Conservation (phyloP, 2,797 vertebrate species). For the Artibeus jamaicensis region DNA sequence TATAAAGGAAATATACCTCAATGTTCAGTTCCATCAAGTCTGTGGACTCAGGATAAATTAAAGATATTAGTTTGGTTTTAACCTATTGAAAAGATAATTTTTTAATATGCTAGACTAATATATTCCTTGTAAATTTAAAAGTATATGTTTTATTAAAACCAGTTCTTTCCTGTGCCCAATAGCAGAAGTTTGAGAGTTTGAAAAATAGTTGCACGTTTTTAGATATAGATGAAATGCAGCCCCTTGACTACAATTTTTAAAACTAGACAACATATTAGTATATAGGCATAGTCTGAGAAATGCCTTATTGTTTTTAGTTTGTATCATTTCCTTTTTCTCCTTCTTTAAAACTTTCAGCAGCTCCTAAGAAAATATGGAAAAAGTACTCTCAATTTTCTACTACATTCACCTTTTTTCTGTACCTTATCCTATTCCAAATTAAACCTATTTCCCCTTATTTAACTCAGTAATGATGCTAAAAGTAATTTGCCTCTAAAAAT, state of each 20-base stretch:
- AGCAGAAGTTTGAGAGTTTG: not conserved
- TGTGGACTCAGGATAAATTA: not conserved
- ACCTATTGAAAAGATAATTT: slow-evolving; percentile 28
- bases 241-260: not conserved
- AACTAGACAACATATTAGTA: not conserved
- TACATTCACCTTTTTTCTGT: not conserved
- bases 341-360: slow-evolving; percentile 20
- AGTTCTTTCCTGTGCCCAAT: not conserved
- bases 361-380: not conserved
- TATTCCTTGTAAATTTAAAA: slow-evolving; percentile 35
- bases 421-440: slow-evolving; percentile 16
- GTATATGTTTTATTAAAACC: not conserved
- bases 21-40: not conserved
- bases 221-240: slow-evolving; percentile 29
- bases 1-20: not conserved
- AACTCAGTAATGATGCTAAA: not conserved
- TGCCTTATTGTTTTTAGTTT: not conserved
- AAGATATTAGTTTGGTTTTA: slow-evolving; percentile 1
- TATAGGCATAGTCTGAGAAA: not conserved
- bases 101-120: slow-evolving; percentile 1
- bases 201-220: slow-evolving; percentile 36
- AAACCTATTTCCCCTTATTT: not conserved
- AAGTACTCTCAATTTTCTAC: not conserved
- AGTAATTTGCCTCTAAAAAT: not conserved
- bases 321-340: not conserved